Evolutionary conservation across 2,797 vertebrate genomes (phyloP).

Genomic region (Apogon talboti): DNA sequence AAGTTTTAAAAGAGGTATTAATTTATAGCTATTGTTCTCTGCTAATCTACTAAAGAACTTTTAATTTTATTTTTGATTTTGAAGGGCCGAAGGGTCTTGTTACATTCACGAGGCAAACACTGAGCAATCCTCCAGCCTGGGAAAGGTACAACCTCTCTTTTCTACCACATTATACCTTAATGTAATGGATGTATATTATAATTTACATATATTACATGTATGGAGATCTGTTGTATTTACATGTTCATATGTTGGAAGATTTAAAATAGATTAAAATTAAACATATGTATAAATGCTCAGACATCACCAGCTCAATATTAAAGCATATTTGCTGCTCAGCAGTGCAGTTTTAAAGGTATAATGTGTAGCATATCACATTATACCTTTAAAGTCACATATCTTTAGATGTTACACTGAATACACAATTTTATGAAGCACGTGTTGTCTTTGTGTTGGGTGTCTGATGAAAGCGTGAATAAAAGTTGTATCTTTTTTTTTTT

Average conservation of each 20-base stretch:
- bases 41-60: not conserved
- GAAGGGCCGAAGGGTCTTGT: constrained; percentile 92
- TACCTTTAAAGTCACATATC: no score
- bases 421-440: not conserved
- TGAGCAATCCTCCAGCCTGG: constrained; percentile 91
- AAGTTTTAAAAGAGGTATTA: constrained; percentile 63
- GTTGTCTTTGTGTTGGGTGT: not conserved
- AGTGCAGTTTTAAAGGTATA: no score
- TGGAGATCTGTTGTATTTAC: no score
- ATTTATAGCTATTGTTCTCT: not conserved
- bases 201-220: no score
- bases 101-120: constrained; percentile 92
- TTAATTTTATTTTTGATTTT: constrained; percentile 11
- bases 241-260: no score
- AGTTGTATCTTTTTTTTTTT: constrained; percentile 25
- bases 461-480: constrained; percentile 13
- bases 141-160: constrained; percentile 87
- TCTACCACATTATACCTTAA: not conserved
- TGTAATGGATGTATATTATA: no score
- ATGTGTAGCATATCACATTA: no score
- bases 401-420: not conserved
- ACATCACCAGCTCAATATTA: no score
- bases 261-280: no score
- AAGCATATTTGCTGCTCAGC: no score
- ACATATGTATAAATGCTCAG: no score